Evolutionary conservation across 2,888 invertebrate genomes (phyloP).

Genomic region (Polymixis flavicincta): DNA sequence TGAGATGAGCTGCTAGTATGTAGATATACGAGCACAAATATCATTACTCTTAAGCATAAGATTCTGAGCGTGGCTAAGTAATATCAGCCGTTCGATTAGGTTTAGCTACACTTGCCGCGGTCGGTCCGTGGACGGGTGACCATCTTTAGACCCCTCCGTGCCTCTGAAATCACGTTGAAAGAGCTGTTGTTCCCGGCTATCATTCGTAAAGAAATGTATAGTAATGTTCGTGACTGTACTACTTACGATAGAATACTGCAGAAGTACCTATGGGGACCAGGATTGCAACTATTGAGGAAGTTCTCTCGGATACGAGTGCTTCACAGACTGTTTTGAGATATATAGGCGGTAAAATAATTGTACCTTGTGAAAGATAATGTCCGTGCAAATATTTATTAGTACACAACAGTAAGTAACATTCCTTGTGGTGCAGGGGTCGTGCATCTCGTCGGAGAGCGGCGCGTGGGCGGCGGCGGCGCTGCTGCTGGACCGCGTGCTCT

Average conservation of each 20-base stretch:
- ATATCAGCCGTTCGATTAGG: background rate
- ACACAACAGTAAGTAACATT: background rate
- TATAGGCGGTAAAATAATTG: too few relatives aligned
- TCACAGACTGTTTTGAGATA: background rate
- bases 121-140: background rate
- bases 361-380: background rate
- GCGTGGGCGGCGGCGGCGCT: constrained; percentile 81
- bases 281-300: background rate
- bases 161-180: background rate
- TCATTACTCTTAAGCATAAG: background rate
- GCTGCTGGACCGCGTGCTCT: constrained; percentile 76
- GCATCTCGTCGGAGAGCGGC: constrained; percentile 66
- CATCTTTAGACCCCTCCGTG: background rate
- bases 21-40: background rate
- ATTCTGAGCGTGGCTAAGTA: background rate
- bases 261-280: background rate
- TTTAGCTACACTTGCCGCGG: background rate
- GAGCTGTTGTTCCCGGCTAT: background rate
- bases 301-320: background rate
- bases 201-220: too few relatives aligned
- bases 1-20: background rate
- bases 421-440: constrained; percentile 54
- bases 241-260: too few relatives aligned
- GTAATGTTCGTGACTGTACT: background rate
- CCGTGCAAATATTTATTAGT: background rate